Conservation (phyloP, 2,113 vertebrate species). For the Pardalotus punctatus region DNA sequence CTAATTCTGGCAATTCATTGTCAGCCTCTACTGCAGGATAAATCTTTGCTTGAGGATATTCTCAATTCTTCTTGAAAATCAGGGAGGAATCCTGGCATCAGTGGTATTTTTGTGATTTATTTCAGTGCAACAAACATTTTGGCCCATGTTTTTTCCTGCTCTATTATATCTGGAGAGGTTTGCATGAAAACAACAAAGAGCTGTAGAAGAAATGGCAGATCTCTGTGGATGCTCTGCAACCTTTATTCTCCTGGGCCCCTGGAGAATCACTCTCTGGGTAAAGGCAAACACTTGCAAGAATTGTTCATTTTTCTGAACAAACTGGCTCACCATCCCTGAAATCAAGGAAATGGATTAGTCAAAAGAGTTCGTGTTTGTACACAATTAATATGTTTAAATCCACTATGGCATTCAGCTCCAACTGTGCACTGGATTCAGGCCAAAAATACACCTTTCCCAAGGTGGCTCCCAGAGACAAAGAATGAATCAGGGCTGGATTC, state of each 20-base stretch:
- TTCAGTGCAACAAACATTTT: not conserved
- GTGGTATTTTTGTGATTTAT: not conserved
- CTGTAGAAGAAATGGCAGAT: not conserved
- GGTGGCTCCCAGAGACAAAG: not conserved
- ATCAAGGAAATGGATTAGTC: not conserved
- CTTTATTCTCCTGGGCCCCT: not conserved
- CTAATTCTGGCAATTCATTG: not conserved
- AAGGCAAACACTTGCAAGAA: not conserved
- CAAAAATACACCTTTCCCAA: conserved; percentile 20
- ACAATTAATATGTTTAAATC: not conserved
- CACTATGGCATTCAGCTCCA: not conserved
- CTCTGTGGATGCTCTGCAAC: not conserved
- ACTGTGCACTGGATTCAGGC: not conserved
- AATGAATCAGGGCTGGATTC: not conserved
- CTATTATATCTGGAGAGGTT: not conserved
- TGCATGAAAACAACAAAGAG: not conserved
- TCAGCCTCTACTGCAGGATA: not conserved
- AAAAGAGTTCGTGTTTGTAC: not conserved
- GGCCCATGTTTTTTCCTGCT: not conserved
- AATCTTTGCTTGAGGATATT: not conserved
- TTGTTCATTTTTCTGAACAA: not conserved
- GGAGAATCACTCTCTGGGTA: not conserved
- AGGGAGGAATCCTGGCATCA: not conserved
- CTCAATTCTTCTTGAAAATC: not conserved
- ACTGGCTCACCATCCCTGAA: not conserved